Conservation (phyloP, 1,140 invertebrate species). For the Alviniconcha marisindica region DNA sequence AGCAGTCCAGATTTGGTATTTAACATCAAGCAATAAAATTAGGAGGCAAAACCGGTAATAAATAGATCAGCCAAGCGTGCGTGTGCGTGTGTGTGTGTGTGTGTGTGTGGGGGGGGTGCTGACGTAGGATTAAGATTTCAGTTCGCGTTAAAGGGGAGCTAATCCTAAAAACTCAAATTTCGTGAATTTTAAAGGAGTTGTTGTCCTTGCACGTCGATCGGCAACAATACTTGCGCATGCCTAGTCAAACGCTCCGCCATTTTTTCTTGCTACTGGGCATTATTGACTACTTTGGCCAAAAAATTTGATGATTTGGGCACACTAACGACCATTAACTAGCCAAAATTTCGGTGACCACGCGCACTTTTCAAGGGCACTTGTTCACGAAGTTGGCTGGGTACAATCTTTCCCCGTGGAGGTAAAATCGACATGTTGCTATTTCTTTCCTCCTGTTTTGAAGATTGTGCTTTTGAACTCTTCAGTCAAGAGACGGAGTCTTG, state of each 20-base stretch:
- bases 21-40: no score
- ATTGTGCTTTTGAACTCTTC: constrained; percentile 20
- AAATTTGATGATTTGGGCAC: no score
- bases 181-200: neutral
- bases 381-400: no score
- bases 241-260: constrained; percentile 10
- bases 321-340: no score
- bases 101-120: neutral
- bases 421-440: constrained; percentile 15
- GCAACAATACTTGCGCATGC: constrained; percentile 22
- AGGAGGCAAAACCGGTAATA: no score
- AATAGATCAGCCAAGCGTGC: neutral
- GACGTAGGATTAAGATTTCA: no score
- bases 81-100: constrained; percentile 18
- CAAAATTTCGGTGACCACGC: no score
- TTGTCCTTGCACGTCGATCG: neutral
- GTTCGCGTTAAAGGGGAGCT: no score
- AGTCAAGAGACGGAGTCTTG: neutral
- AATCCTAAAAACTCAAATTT: neutral
- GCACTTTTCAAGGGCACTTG: no score
- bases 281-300: no score
- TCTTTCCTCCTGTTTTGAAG: constrained; percentile 33
- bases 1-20: no score
- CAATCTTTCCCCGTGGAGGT: neutral
- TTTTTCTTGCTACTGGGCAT: no score